Evolutionary conservation across 2,888 invertebrate species (phyloP).

Genomic region (Tenthredo livida): DNA sequence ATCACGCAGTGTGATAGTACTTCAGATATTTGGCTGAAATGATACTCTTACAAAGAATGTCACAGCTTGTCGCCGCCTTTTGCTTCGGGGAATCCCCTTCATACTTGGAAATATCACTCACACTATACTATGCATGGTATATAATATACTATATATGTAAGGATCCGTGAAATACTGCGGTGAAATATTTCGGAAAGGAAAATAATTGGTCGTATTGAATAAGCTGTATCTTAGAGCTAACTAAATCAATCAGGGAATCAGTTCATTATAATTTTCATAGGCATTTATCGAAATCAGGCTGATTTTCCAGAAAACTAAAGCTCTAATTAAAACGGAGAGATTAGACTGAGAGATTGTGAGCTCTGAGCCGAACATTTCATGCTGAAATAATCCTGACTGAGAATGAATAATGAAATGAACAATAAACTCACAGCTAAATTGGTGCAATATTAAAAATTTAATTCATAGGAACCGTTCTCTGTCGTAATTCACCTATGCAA

Average conservation of each 20-base stretch:
- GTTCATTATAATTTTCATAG: neutral
- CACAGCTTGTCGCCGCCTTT: neutral
- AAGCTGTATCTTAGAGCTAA: neutral
- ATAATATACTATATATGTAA: neutral
- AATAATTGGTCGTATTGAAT: neutral
- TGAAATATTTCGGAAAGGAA: neutral
- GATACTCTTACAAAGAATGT: neutral
- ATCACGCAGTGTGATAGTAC: conserved; percentile 61
- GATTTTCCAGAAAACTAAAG: neutral
- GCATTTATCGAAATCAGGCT: neutral
- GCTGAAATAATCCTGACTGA: too few relatives aligned
- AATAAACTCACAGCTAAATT: neutral
- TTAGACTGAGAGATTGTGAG: neutral
- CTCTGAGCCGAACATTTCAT: neutral
- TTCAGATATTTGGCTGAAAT: neutral
- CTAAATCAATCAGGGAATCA: neutral
- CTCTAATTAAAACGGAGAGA: neutral
- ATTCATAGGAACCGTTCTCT: neutral
- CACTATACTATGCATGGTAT: neutral
- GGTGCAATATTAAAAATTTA: neutral
- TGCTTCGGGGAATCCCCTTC: neutral
- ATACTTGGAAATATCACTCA: neutral
- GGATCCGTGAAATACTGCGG: neutral
- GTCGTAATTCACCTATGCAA: neutral
- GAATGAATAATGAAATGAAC: neutral